phyloP scores from a whole-genome alignment of 2,888 invertebrate genomes.

The Phengaris arion region DNA sequence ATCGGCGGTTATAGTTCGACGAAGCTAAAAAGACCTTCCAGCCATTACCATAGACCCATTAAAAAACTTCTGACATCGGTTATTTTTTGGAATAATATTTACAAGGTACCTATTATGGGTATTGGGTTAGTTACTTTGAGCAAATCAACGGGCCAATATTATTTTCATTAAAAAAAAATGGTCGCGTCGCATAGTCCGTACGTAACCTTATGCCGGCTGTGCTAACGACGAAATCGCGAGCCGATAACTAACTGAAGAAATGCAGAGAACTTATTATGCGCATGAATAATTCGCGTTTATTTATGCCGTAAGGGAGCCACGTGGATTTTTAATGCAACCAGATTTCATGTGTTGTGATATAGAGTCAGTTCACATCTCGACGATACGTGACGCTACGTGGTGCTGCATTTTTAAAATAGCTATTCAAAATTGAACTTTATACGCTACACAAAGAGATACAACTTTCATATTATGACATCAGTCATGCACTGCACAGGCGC shows the following conservation, averaged over 20 bases:
- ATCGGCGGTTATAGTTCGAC: no score
- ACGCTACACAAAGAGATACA: no score
- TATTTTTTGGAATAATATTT: no score
- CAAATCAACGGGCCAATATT: no score
- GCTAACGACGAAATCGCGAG: conserved; percentile 24
- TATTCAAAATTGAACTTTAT: no score
- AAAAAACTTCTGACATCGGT: no score
- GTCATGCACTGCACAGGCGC: no score
- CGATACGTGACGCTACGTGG: background rate
- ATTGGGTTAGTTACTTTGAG: background rate
- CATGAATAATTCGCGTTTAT: conserved; percentile 76
- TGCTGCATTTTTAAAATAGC: background rate
- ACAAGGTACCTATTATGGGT: no score
- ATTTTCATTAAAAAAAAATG: background rate
- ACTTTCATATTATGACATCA: no score
- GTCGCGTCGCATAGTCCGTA: background rate
- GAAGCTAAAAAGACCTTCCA: no score
- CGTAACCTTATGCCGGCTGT: background rate
- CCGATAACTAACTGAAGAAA: conserved; percentile 48
- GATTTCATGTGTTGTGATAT: background rate
- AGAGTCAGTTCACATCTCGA: background rate
- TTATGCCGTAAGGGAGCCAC: conserved; percentile 66
- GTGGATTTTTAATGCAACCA: conserved; percentile 52
- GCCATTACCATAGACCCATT: no score
- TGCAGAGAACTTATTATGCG: conserved; percentile 69